Evolutionary conservation across 1,140 invertebrate genomes (phyloP).

Genomic region (Caenorhabditis remanei): DNA sequence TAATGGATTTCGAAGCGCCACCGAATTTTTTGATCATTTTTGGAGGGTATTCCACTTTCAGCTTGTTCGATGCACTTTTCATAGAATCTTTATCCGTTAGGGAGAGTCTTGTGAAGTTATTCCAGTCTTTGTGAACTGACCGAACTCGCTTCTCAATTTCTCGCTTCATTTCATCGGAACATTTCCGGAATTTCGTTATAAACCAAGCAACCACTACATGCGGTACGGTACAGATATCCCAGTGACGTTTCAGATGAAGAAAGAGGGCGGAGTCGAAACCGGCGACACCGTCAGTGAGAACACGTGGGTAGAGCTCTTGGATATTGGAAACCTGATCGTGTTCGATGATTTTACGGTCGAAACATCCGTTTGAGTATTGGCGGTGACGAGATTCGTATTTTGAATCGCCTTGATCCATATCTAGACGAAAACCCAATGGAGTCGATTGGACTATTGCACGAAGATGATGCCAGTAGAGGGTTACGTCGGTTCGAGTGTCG

Average conservation of each 20-base stretch:
- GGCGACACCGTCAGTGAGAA: constrained; percentile 62
- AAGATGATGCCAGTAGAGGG: constrained; percentile 69
- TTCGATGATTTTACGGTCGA: constrained; percentile 21
- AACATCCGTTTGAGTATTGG: constrained; percentile 23
- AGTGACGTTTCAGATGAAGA: constrained; percentile 68
- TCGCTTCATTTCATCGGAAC: background rate
- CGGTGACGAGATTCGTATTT: background rate
- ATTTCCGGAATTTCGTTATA: background rate
- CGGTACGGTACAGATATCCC: constrained; percentile 66
- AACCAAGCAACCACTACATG: constrained; percentile 61
- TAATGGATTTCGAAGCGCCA: background rate
- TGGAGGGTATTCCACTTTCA: constrained; percentile 10
- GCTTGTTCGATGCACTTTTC: constrained; percentile 17
- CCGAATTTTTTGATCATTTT: constrained; percentile 18
- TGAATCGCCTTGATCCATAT: background rate
- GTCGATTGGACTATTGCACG: constrained; percentile 69
- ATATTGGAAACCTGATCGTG: constrained; percentile 7
- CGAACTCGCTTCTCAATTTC: constrained; percentile 51
- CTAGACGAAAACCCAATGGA: constrained; percentile 45
- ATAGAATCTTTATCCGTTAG: constrained; percentile 59
- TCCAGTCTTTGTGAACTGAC: constrained; percentile 62
- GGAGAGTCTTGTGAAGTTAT: constrained; percentile 62
- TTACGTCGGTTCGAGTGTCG: constrained; percentile 56
- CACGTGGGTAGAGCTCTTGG: constrained; percentile 53
- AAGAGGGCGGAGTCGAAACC: constrained; percentile 68